A percentile compares a stretch with the other conserved stretches of the same genome.
phyloP scores from a whole-genome alignment of 2,888 invertebrate genomes.

The Druceiella hillmani region DNA sequence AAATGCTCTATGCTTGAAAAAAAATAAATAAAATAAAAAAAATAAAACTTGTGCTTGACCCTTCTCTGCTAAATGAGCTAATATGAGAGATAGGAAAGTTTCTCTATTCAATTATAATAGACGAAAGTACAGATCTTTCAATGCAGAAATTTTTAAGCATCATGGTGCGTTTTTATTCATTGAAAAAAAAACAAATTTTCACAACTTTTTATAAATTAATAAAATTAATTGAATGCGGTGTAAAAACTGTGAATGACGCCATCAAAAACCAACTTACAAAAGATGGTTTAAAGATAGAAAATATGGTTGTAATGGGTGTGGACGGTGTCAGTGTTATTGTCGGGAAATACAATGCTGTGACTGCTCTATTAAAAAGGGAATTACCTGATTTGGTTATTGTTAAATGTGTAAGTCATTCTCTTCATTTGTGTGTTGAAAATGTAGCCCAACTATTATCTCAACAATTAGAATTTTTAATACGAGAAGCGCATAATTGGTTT shows the following conservation, averaged over 20 bases:
- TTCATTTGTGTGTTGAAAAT: conserved; percentile 18
- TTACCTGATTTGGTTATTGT: conserved; percentile 15
- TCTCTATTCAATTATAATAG: conserved; percentile 27
- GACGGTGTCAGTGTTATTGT: conserved; percentile 26
- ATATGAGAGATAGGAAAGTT: conserved; percentile 26
- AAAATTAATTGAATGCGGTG: conserved; percentile 16
- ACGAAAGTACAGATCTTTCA: conserved; percentile 27
- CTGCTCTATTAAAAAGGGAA: conserved; percentile 19
- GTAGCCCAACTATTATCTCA: conserved; percentile 16
- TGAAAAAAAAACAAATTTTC: too few species aligned
- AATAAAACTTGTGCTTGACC: conserved; percentile 28
- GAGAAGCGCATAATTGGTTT: conserved; percentile 26
- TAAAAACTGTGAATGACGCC: conserved; percentile 11
- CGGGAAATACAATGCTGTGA: conserved; percentile 18
- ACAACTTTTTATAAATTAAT: conserved; percentile 23
- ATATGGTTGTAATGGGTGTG: conserved; percentile 24
- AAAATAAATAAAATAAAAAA: too few species aligned
- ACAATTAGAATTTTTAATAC: conserved; percentile 22
- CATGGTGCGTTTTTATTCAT: conserved; percentile 21
- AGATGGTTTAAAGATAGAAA: conserved; percentile 19
- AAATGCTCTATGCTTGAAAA: conserved; percentile 27
- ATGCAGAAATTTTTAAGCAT: conserved; percentile 19
- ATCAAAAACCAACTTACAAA: conserved; percentile 15
- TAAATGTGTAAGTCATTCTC: conserved; percentile 15
- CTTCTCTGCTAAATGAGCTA: conserved; percentile 25